Conservation (phyloP, 1,140 invertebrate genomes). For the Gryon sp. region DNA sequence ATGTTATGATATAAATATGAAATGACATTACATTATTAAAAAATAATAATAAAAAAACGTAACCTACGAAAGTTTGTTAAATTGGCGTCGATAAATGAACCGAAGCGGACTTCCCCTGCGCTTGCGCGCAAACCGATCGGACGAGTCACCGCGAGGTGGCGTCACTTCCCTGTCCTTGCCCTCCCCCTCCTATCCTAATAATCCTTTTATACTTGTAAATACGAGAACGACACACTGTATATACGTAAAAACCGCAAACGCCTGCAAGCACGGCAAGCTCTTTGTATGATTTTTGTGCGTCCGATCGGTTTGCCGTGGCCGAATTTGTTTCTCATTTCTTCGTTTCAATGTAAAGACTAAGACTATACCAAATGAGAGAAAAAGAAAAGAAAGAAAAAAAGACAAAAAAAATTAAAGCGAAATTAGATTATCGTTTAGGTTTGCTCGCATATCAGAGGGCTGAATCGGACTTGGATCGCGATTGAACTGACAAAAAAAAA, state of each 20-base stretch:
- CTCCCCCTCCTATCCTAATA: too few relatives aligned
- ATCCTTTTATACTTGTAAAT: slow-evolving; percentile 61
- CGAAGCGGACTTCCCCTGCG: not conserved
- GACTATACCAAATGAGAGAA: slow-evolving; percentile 71
- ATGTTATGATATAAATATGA: too few relatives aligned
- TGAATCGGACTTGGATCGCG: not conserved
- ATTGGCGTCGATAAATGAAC: slow-evolving; percentile 29
- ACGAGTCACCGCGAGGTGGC: slow-evolving; percentile 35
- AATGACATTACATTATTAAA: not conserved
- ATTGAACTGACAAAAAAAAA: slow-evolving; percentile 5
- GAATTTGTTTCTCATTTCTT: not conserved
- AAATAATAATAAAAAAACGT: not conserved
- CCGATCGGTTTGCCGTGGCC: slow-evolving; percentile 27
- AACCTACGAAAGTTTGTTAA: too few relatives aligned
- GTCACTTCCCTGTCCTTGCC: slow-evolving; percentile 22
- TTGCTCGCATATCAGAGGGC: slow-evolving; percentile 33
- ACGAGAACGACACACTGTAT: slow-evolving; percentile 44
- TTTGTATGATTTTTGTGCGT: slow-evolving; percentile 33
- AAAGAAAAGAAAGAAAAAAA: not conserved
- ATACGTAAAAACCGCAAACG: slow-evolving; percentile 57
- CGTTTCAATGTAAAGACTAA: slow-evolving; percentile 41
- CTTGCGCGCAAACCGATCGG: slow-evolving; percentile 32
- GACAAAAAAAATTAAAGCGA: too few relatives aligned
- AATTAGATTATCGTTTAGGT: slow-evolving; percentile 22
- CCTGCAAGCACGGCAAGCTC: slow-evolving; percentile 40